Base-by-base conservation (phyloP, 2,888 invertebrate genomes). In the Melanchra persicariae region DNA sequence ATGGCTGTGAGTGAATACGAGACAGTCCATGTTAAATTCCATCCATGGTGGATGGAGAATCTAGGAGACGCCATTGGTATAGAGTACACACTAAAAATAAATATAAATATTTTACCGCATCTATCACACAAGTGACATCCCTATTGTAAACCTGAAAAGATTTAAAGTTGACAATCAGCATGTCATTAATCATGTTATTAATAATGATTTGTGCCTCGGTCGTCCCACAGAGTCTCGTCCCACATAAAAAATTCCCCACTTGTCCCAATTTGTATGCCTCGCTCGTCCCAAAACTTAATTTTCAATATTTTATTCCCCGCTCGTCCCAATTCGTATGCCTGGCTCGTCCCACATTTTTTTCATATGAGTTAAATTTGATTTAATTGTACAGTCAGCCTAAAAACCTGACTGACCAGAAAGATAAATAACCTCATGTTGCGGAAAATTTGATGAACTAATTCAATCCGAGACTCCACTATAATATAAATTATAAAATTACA, bases 81-180 rank as follows among this genome's bases (percentile, higher is more conserved):
- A n/a, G n/a, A n/a, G n/a, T n/a, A n/a, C n/a, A n/a, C n/a, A n/a
- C 30, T 30, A 40, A 40, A 40, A 40, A 40, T 40, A 40, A 34
- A 40, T 15, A 15, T 15, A 40, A 40, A 40, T 90, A 34, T 69
- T 52, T 83, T 93, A 95, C 94, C 94, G 89, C 64, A 75, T 94
- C 92, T 63, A 92, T 87, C 64, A 93, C 69, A 84, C 95, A 95
- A 70, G 90, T 78, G 5, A 95, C 91, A 82, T 93, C 92, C 75
- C 91, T 93, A 78, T 92, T 95, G 83, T 92, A 95, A 63, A 77
- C 77, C 95, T 95, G 93, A 73, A 93, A 93, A 81, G 24, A 40
- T 40, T 37, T 17, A 15, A 60, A 15, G 0, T 17, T 4, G 15
- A 15, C 40, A 40, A 15, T 40, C n/a, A n/a, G n/a, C n/a, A n/a